These are phyloP conservation scores for Protobothrops flavoviridis DNA, from an alignment of 2,113 vertebrate genomes.

Conservation along the genomic window DNA sequence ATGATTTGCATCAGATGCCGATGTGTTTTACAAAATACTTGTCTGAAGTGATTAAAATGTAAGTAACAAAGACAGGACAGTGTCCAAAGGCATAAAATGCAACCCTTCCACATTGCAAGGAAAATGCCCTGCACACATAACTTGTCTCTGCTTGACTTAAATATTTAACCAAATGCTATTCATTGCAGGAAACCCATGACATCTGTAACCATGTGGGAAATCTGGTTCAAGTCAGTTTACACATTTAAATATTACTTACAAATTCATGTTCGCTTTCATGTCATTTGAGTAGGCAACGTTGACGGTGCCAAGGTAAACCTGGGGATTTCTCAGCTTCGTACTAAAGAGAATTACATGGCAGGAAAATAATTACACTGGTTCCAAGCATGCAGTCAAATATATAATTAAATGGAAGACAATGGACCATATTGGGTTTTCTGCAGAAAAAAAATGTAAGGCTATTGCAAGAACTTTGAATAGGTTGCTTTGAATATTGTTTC, in stretches of 20 bases:
- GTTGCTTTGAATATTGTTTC: conserved; percentile 56
- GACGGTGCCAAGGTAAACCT: conserved; percentile 69
- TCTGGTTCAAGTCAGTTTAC: conserved; percentile 63
- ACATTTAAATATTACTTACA: conserved; percentile 70
- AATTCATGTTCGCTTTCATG: conserved; percentile 70
- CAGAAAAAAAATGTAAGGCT: conserved; percentile 41
- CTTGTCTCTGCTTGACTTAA: conserved; percentile 64
- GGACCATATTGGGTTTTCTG: conserved; percentile 51
- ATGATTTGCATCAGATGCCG: neutral
- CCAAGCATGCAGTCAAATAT: conserved; percentile 62
- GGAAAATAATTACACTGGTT: conserved; percentile 67
- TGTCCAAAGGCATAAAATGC: conserved; percentile 46
- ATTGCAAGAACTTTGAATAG: conserved; percentile 43
- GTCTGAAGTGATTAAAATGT: conserved; percentile 45
- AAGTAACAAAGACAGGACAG: conserved; percentile 3
- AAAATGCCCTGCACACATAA: conserved; percentile 55
- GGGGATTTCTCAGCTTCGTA: conserved; percentile 61
- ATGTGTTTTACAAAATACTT: conserved; percentile 11
- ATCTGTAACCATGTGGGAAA: conserved; percentile 70
- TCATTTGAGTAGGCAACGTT: conserved; percentile 65
- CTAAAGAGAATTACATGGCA: conserved; percentile 65
- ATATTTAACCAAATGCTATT: conserved; percentile 59
- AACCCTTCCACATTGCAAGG: conserved; percentile 48
- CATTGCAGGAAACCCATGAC: conserved; percentile 63
- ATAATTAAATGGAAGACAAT: conserved; percentile 65